A percentile compares a stretch with the other conserved stretches of the same genome.
These are phyloP conservation scores for Drosophila elegans DNA, from an alignment of 1,140 invertebrate species.

Conservation along the genomic window DNA sequence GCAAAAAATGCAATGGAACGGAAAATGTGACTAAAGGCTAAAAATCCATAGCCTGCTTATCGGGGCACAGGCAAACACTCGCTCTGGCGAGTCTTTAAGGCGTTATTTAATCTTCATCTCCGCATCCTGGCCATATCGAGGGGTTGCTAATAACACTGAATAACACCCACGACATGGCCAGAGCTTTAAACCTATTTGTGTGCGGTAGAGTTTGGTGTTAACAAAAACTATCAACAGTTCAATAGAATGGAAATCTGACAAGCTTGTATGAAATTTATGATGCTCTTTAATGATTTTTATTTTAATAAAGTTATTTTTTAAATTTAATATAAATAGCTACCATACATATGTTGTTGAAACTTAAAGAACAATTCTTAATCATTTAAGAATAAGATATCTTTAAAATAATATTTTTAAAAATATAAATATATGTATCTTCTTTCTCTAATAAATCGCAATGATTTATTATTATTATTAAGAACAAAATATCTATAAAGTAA, in stretches of 20 bases:
- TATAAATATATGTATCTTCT: too few relatives aligned
- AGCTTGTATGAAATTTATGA: not conserved
- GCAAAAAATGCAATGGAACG: constrained; percentile 57
- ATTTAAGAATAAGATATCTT: too few relatives aligned
- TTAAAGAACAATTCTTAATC: too few relatives aligned
- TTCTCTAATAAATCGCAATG: too few relatives aligned
- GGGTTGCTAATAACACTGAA: constrained; percentile 37
- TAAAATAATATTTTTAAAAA: too few relatives aligned
- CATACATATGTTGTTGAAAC: too few relatives aligned
- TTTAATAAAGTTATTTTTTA: too few relatives aligned
- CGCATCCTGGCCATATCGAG: not conserved
- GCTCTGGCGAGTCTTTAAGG: constrained; percentile 51
- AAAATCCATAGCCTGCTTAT: constrained; percentile 74
- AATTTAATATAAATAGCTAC: too few relatives aligned
- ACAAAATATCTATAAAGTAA: too few relatives aligned
- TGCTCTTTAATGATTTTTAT: constrained; percentile 1
- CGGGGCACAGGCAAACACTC: constrained; percentile 55
- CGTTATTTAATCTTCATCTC: constrained; percentile 27
- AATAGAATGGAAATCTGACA: constrained; percentile 4
- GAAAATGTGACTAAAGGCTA: constrained; percentile 70
- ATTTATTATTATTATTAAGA: too few relatives aligned
- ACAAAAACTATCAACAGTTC: constrained; percentile 17
- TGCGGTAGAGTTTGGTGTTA: constrained; percentile 15
- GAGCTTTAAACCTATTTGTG: constrained; percentile 35
- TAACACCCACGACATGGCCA: constrained; percentile 26